Conservation (phyloP, 2,113 vertebrate species). For the Megaceryle maxima region DNA sequence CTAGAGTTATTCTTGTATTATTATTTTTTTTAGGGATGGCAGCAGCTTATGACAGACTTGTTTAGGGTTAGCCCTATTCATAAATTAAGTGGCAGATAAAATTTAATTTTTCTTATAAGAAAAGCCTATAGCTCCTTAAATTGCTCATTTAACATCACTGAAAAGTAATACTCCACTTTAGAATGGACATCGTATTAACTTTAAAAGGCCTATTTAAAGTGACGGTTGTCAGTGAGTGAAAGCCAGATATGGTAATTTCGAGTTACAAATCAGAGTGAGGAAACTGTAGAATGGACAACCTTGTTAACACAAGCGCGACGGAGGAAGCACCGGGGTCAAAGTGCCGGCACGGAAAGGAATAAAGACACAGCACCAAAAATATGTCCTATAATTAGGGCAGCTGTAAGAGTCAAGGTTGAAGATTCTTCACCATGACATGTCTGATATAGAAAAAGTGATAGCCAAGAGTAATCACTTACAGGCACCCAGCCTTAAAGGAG, state of each 20-base stretch:
- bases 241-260: slow-evolving; percentile 73
- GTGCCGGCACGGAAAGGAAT: slow-evolving; percentile 63
- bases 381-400: slow-evolving; percentile 75
- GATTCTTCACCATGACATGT: slow-evolving; percentile 73
- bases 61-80: slow-evolving; percentile 49
- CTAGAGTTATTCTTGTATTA: slow-evolving; percentile 52
- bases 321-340: slow-evolving; percentile 71
- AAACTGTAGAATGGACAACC: slow-evolving; percentile 68
- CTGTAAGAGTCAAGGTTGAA: slow-evolving; percentile 76
- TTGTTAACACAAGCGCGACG: slow-evolving; percentile 70
- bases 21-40: slow-evolving; percentile 20
- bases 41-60: slow-evolving; percentile 47
- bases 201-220: slow-evolving; percentile 77
- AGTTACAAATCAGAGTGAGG: slow-evolving; percentile 75
- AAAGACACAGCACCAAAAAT: slow-evolving; percentile 74
- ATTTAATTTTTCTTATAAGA: slow-evolving; percentile 60
- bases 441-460: slow-evolving; percentile 69
- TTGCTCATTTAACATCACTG: slow-evolving; percentile 74
- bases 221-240: slow-evolving; percentile 74
- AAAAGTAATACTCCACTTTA: slow-evolving; percentile 68
- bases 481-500: slow-evolving; percentile 61
- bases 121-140: slow-evolving; percentile 54
- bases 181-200: slow-evolving; percentile 73
- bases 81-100: slow-evolving; percentile 61
- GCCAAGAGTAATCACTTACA: slow-evolving; percentile 67